phyloP scores from a whole-genome alignment of 2,113 vertebrate genomes.

The Nothoprocta perdicaria region DNA sequence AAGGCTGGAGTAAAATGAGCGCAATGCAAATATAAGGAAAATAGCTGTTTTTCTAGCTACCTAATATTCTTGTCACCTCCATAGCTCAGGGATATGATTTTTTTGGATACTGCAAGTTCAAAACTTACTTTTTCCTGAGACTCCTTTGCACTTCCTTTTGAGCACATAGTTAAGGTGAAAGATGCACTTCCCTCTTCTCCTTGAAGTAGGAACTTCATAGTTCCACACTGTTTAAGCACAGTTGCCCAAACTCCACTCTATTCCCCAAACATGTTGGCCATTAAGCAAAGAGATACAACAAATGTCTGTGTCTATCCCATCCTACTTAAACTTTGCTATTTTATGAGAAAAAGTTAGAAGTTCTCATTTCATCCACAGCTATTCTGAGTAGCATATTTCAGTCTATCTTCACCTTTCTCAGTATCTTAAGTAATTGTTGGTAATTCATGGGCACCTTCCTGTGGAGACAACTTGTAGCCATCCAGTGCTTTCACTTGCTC shows the following conservation, averaged over 20 bases:
- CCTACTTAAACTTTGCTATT: not conserved
- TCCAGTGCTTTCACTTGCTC: not conserved
- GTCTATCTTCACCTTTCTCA: not conserved
- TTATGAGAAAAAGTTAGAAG: not conserved
- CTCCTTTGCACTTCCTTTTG: not conserved
- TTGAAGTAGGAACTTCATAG: not conserved
- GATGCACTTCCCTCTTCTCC: not conserved
- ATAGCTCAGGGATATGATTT: not conserved
- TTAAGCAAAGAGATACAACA: not conserved
- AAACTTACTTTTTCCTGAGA: not conserved
- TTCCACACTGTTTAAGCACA: not conserved
- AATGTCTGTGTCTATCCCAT: not conserved
- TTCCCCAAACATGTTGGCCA: no score
- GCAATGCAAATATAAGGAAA: not conserved
- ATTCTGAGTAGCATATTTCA: not conserved
- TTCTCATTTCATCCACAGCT: not conserved
- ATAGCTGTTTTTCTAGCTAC: not conserved
- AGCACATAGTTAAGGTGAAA: not conserved
- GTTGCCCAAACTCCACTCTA: no score
- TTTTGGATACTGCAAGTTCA: not conserved
- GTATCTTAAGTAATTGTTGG: not conserved
- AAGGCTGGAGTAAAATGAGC: not conserved
- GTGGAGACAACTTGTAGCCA: not conserved
- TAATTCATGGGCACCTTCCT: not conserved
- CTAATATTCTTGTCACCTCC: not conserved